Evolutionary conservation across 2,888 invertebrate species (phyloP).

Genomic region (Timandra comae): DNA sequence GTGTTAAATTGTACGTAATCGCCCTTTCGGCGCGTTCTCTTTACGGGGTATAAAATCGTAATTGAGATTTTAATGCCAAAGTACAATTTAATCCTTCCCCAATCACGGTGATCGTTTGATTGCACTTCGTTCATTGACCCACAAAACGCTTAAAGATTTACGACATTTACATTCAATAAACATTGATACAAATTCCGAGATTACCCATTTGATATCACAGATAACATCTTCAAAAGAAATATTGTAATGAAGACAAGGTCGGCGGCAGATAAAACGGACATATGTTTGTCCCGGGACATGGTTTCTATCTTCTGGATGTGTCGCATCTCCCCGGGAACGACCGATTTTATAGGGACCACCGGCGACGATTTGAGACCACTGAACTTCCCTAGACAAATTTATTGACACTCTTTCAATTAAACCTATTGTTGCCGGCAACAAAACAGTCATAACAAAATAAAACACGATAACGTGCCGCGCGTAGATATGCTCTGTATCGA

Average conservation of each 20-base stretch:
- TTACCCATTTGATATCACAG: constrained; percentile 36
- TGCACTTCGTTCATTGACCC: constrained; percentile 15
- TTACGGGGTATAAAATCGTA: constrained; percentile 27
- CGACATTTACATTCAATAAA: constrained; percentile 21
- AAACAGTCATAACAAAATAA: constrained; percentile 68
- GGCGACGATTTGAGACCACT: constrained; percentile 46
- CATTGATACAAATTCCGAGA: constrained; percentile 31
- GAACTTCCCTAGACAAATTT: constrained; percentile 65
- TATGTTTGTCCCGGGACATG: constrained; percentile 53
- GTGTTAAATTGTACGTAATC: constrained; percentile 32
- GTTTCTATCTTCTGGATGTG: constrained; percentile 54
- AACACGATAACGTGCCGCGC: constrained; percentile 70
- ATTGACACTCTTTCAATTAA: constrained; percentile 77
- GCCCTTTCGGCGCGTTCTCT: constrained; percentile 28
- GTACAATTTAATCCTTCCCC: constrained; percentile 18
- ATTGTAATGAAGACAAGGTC: constrained; percentile 64
- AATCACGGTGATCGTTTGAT: constrained; percentile 18
- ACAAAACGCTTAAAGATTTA: constrained; percentile 22
- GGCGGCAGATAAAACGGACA: constrained; percentile 61
- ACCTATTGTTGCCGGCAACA: constrained; percentile 66
- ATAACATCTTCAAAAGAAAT: constrained; percentile 56
- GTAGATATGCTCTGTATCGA: constrained; percentile 61
- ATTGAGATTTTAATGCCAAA: constrained; percentile 24
- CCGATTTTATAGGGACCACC: constrained; percentile 68
- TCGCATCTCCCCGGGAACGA: constrained; percentile 39